A percentile compares a stretch with the other conserved stretches of the same genome.
These are phyloP conservation scores for Oikopleura dioica DNA, from an alignment of 23 tunicate species.

Conservation along the genomic window DNA sequence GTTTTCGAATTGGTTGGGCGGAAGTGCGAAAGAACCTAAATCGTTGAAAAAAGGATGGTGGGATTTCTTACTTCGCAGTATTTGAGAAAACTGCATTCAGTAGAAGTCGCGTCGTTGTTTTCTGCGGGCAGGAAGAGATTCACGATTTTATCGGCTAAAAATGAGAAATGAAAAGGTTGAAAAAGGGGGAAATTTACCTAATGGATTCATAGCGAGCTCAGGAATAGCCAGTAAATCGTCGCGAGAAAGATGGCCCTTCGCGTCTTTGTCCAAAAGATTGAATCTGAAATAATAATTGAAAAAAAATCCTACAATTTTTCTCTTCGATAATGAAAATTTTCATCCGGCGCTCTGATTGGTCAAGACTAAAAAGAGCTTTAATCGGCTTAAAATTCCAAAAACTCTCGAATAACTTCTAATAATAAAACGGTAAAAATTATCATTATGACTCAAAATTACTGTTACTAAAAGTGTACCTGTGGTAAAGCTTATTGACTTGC, in stretches of 20 bases:
- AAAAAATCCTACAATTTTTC: background rate
- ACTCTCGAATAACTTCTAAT: no score
- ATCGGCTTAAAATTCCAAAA: background rate
- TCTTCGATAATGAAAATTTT: background rate
- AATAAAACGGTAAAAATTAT: no score
- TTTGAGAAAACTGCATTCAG: background rate
- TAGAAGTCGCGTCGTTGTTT: background rate
- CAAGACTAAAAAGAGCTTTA: background rate
- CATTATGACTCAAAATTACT: background rate
- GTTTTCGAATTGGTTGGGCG: background rate
- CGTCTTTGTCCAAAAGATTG: background rate
- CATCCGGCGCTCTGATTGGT: background rate
- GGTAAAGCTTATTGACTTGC: background rate
- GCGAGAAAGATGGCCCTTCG: background rate
- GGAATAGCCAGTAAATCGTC: slow-evolving; percentile 10
- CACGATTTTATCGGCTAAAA: background rate
- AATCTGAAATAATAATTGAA: background rate
- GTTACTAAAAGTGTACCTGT: background rate
- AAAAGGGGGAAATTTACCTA: no score
- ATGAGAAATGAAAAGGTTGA: no score
- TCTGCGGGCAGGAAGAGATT: background rate
- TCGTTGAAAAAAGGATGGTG: background rate
- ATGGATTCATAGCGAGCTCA: background rate
- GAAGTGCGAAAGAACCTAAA: background rate
- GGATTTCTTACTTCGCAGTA: slow-evolving; percentile 10